Conservation (phyloP, 2,797 vertebrate species). For the Amblyopsis hoosieri region DNA sequence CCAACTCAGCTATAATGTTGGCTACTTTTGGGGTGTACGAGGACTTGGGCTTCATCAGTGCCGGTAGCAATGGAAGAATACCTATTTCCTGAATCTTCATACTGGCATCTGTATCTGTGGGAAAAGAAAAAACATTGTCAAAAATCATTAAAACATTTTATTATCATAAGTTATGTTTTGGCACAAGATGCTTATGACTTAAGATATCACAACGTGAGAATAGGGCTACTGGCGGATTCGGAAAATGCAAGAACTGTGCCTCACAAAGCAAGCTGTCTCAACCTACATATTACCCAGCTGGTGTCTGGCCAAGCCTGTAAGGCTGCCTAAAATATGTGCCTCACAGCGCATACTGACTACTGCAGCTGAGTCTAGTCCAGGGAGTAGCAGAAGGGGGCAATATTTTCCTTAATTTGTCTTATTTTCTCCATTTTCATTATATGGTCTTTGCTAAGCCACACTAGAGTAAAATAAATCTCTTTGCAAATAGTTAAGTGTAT, state of each 20-base stretch:
- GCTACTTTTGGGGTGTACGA: slow-evolving; percentile 93
- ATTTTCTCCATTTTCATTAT: too few species aligned
- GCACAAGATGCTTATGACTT: background rate
- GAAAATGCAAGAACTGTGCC: slow-evolving; percentile 1
- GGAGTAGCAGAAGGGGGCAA: background rate
- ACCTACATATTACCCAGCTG: slow-evolving; percentile 26
- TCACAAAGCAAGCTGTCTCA: slow-evolving; percentile 4
- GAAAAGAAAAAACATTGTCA: too few species aligned
- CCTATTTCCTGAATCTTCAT: slow-evolving; percentile 93
- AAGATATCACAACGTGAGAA: background rate
- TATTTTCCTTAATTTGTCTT: background rate
- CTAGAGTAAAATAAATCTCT: too few species aligned
- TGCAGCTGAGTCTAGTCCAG: slow-evolving; percentile 1
- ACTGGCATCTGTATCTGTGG: slow-evolving; percentile 90
- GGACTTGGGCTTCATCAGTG: slow-evolving; percentile 85
- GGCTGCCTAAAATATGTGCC: slow-evolving; percentile 5
- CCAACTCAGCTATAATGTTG: slow-evolving; percentile 97
- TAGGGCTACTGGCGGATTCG: background rate
- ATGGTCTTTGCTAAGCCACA: too few species aligned
- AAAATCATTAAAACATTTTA: too few species aligned
- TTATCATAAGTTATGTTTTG: too few species aligned
- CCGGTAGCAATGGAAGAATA: slow-evolving; percentile 85
- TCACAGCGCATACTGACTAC: slow-evolving; percentile 1
- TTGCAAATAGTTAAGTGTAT: too few species aligned
- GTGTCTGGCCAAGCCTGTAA: slow-evolving; percentile 19